These are phyloP conservation scores for Bryconaethiops microstoma DNA, from an alignment of 2,797 vertebrate genomes.

Conservation along the genomic window DNA sequence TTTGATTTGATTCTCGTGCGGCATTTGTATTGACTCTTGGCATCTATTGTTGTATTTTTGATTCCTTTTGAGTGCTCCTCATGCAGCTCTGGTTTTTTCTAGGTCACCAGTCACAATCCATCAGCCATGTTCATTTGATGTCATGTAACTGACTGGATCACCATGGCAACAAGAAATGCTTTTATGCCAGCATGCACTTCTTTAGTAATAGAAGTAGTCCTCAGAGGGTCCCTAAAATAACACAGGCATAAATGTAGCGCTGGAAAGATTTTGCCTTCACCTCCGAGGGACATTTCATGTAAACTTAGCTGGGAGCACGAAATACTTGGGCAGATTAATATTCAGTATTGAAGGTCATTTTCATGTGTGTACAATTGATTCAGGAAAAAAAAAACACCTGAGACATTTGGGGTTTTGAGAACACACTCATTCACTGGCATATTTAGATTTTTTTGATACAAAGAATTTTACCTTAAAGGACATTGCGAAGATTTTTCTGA, in stretches of 20 bases:
- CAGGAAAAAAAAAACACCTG: neutral
- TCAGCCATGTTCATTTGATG: conserved; percentile 53
- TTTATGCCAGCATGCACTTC: conserved; percentile 40
- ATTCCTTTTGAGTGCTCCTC: conserved; percentile 17
- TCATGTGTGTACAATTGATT: neutral
- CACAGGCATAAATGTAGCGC: neutral
- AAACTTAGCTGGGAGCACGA: neutral
- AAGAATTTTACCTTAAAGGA: no score
- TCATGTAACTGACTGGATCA: conserved; percentile 45
- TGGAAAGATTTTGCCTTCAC: conserved; percentile 1
- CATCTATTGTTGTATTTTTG: conserved; percentile 30
- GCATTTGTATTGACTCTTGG: conserved; percentile 14
- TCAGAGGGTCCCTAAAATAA: conserved; percentile 15
- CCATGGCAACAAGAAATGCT: conserved; percentile 55
- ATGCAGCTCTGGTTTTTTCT: conserved; percentile 47
- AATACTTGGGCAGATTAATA: neutral
- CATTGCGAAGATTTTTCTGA: neutral
- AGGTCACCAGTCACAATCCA: conserved; percentile 51
- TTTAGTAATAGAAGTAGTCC: conserved; percentile 24
- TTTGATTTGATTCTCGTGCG: conserved; percentile 6
- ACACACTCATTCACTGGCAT: no score
- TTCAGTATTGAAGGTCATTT: neutral
- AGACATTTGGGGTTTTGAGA: neutral
- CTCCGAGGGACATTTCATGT: neutral
- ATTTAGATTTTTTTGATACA: neutral